Evolutionary conservation across 35 echinoderm and acorn worm genomes (phyloP).

Genomic region (Acanthaster planci): DNA sequence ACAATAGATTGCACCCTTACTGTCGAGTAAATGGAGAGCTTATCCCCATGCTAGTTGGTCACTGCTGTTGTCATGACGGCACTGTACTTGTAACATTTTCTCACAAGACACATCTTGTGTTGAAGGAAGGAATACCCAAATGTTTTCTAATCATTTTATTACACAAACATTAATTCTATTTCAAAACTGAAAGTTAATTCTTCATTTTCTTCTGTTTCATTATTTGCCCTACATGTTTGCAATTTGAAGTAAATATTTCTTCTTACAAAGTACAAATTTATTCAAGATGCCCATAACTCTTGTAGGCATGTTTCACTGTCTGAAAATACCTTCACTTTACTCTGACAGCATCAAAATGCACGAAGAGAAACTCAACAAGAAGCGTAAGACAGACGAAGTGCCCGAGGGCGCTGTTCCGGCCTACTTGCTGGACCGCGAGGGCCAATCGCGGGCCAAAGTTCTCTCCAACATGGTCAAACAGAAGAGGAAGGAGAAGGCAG

Average conservation of each 20-base stretch:
- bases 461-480: constrained; percentile 99
- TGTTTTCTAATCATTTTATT: no score
- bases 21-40: no score
- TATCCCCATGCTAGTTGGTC: no score
- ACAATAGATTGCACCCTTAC: no score
- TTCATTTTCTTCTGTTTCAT: no score
- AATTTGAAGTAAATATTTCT: not conserved
- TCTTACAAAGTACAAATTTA: not conserved
- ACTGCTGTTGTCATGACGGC: no score
- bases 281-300: not conserved
- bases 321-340: constrained; percentile 13
- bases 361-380: constrained; percentile 91
- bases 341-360: constrained; percentile 93
- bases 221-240: not conserved
- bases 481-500: constrained; percentile 98
- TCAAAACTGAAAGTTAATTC: no score
- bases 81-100: no score
- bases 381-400: constrained; percentile 85
- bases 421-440: constrained; percentile 92
- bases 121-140: no score
- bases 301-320: not conserved
- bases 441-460: constrained; percentile 91
- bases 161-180: no score
- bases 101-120: no score
- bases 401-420: constrained; percentile 98